A percentile compares a stretch with the other conserved stretches of the same genome.
Conservation (phyloP, 2,797 vertebrate species). For the Anableps anableps region DNA sequence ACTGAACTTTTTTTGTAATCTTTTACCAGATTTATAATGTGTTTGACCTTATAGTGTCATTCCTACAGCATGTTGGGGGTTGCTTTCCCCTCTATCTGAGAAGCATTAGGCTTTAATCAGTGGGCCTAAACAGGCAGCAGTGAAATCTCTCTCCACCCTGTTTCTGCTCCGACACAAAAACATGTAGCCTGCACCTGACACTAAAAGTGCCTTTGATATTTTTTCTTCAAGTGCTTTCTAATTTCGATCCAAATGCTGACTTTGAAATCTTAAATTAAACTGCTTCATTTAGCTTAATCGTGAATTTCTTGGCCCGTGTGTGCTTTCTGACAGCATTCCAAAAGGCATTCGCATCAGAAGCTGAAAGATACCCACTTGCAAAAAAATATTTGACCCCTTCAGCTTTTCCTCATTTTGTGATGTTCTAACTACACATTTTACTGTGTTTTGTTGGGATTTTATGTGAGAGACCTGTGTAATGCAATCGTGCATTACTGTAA, state of each 20-base stretch:
- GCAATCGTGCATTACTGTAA: not conserved
- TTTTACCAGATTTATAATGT: slow-evolving; percentile 69
- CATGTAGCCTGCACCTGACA: slow-evolving; percentile 26
- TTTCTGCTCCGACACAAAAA: slow-evolving; percentile 36
- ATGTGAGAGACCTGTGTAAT: not conserved
- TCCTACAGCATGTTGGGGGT: slow-evolving; percentile 17
- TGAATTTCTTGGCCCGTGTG: slow-evolving; percentile 35
- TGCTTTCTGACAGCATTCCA: slow-evolving; percentile 7
- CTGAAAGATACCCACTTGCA: slow-evolving; percentile 25
- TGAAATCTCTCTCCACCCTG: slow-evolving; percentile 37
- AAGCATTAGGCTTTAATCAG: slow-evolving; percentile 41
- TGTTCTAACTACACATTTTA: not conserved
- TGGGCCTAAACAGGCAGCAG: slow-evolving; percentile 31
- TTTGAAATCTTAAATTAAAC: slow-evolving; percentile 67
- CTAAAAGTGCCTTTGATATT: slow-evolving; percentile 43
- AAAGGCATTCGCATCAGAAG: slow-evolving; percentile 24
- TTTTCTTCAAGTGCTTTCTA: slow-evolving; percentile 52
- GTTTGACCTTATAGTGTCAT: slow-evolving; percentile 68
- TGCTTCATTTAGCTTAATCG: slow-evolving; percentile 54
- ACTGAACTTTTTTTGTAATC: slow-evolving; percentile 68
- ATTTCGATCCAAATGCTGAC: slow-evolving; percentile 68
- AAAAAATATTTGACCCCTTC: slow-evolving; percentile 7
- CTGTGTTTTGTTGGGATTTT: not conserved
- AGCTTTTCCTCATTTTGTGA: not conserved
- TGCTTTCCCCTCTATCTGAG: slow-evolving; percentile 20